Evolutionary conservation across 2,888 invertebrate genomes (phyloP), one percentile per base, ranked within the genome.

Genomic region (Pharmacophagus antenor): DNA sequence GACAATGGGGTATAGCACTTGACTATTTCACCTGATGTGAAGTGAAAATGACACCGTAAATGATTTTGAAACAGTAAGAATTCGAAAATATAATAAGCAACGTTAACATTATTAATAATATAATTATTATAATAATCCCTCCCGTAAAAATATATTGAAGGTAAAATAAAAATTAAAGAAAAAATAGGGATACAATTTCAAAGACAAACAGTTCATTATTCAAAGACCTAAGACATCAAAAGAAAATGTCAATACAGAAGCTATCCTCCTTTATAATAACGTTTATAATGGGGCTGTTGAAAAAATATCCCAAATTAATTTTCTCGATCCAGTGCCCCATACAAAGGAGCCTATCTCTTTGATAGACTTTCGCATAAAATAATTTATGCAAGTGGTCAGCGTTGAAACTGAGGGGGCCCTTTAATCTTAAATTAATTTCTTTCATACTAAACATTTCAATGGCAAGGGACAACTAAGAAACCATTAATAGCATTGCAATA

Each of bases 311-410:
- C 81, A 86, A 88, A 87, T 88, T 86, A 88, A 85, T 88, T 86
- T 86, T 79, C 74, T 76, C 79, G 74, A 83, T 81, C 80, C 80
- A 73, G 76, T 77, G 75, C 72, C 73, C 73, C 68, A 73, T 76
- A 84, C 76, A 85, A 84, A 80, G 77, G 79, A 76, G 67, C 62
- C 71, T 76, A 73, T 82, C 78, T 80, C 84, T 85, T 87, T 85
- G 84, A 85, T 80, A 81, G 79, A 79, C 73, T 77, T 81, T 80
- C 71, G 69, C 64, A 69, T 71, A 76, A 75, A 82, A 88, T 87
- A 88, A 88, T 88, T 88, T 87, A 88, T 88, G 88, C 88, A 87
- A 88, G 86, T 85, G 88, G 88, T 88, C 88, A 88, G 78, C 79
- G 71, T 68, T 73, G 73, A 42, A 48, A 77, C 78, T 76, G 64